phyloP scores from a whole-genome alignment of 2,113 vertebrate species.

The Nannobrachium achirus region DNA sequence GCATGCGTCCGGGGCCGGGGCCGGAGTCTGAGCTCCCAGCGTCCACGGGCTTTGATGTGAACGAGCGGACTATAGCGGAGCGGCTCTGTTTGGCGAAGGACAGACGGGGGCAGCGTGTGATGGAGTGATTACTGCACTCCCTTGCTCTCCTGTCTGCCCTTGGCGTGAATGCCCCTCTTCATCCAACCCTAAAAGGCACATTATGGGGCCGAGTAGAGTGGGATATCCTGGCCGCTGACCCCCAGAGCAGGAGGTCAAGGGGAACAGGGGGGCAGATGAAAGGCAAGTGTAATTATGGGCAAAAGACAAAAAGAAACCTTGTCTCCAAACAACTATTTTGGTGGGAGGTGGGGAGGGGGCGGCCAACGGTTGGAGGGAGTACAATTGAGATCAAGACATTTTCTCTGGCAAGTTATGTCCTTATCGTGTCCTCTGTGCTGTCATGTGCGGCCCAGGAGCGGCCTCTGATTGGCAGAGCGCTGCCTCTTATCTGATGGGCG shows the following conservation, averaged over 20 bases:
- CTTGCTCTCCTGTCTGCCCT: slow-evolving; percentile 74
- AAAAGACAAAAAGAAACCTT: slow-evolving; percentile 84
- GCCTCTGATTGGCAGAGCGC: slow-evolving; percentile 69
- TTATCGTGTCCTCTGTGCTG: slow-evolving; percentile 63
- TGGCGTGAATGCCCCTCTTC: slow-evolving; percentile 84
- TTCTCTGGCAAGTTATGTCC: slow-evolving; percentile 70
- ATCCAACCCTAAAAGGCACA: slow-evolving; percentile 83
- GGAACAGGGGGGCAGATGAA: slow-evolving; percentile 85
- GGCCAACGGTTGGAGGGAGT: slow-evolving; percentile 36
- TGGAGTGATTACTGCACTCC: slow-evolving; percentile 81
- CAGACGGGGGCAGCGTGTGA: slow-evolving; percentile 76
- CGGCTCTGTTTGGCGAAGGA: slow-evolving; percentile 72
- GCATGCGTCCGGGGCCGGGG: slow-evolving; percentile 35
- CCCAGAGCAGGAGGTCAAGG: slow-evolving; percentile 74
- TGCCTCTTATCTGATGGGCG: slow-evolving; percentile 78
- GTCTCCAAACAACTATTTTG: slow-evolving; percentile 84
- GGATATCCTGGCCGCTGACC: slow-evolving; percentile 85
- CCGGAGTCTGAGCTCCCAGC: slow-evolving; percentile 40
- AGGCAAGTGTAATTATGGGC: slow-evolving; percentile 79
- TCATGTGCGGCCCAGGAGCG: slow-evolving; percentile 48
- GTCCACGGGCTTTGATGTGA: slow-evolving; percentile 75
- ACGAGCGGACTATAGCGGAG: slow-evolving; percentile 39
- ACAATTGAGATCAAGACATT: slow-evolving; percentile 79
- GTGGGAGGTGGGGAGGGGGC: slow-evolving; percentile 70
- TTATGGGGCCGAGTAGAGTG: slow-evolving; percentile 80